These are phyloP conservation scores for Galeopsomyia nigrocyanea DNA, from an alignment of 2,888 invertebrate genomes.

Conservation along the genomic window DNA sequence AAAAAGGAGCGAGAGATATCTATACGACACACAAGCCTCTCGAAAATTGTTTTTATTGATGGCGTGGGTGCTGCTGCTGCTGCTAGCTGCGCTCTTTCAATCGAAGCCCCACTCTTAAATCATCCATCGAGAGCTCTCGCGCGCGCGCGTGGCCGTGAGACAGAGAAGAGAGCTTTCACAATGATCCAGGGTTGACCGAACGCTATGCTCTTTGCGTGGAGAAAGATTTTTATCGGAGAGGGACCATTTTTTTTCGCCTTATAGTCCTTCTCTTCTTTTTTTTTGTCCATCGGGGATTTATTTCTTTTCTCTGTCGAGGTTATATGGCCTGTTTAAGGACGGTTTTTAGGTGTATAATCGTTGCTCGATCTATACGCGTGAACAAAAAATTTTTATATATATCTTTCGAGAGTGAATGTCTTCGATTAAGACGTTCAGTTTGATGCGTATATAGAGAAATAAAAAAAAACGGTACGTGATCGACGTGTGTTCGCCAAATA, in stretches of 20 bases:
- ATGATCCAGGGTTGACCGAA: conserved; percentile 42
- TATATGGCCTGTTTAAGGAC: conserved; percentile 25
- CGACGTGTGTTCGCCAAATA: background rate
- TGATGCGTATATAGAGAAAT: conserved; percentile 22
- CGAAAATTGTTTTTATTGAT: conserved; percentile 44
- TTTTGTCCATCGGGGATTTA: conserved; percentile 17
- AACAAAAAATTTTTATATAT: no score
- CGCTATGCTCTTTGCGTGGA: background rate
- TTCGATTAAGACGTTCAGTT: background rate
- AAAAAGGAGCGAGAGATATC: background rate
- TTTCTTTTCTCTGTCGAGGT: conserved; percentile 10
- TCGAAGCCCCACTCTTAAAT: conserved; percentile 65
- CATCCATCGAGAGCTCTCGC: conserved; percentile 58
- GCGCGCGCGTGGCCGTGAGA: conserved; percentile 28
- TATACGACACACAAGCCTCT: conserved; percentile 7
- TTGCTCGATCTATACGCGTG: no score
- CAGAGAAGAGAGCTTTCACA: conserved; percentile 29
- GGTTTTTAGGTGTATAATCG: background rate
- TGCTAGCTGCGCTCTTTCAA: conserved; percentile 53
- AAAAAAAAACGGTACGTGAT: conserved; percentile 5
- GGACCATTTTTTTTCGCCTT: background rate
- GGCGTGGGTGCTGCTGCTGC: conserved; percentile 8
- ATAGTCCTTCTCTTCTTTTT: background rate
- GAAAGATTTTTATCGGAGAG: conserved; percentile 40
- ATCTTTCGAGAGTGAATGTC: background rate